Evolutionary conservation across 92 coral and sea anemone species (phyloP), one percentile per base, ranked within the genome.

Genomic region (Epizoanthus rinbou): DNA sequence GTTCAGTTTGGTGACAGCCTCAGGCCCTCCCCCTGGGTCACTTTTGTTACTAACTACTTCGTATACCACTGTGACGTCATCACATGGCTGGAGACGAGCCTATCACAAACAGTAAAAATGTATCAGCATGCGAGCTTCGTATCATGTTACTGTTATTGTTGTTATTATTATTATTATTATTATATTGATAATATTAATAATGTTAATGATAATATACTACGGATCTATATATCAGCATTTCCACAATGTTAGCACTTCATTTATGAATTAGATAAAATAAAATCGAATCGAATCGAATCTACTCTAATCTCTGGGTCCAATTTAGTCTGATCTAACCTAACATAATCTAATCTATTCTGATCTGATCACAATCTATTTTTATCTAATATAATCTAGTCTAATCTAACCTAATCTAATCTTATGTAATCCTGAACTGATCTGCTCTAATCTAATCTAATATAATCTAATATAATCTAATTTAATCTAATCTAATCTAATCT

Each of bases 21-120:
- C 82, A 21, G 82, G 31, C 28, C 41, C 57, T 28, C 31, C 31
- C 31, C 31, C 31, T 28, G 31, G 64, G 65, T 80, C 82, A 19
- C 84, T 76, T 62, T 82, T 74, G 22, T 86, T 78, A 52, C 90
- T 33, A 50, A 69, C 84, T 52, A 94, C 91, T 74, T 96, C 99
- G 70, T 90, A 94, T 33, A 89, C 94, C 60, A 96, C 89, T 54
- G 98, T 96, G 90, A 96, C 94, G 84, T 96, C 98, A 83, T 96
- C 99, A 13, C 87, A 76, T 2, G 99, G 99, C 79, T 90, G 94
- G 31, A 96, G 89, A 37, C 87, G 87, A 53, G 99, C 99, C 99
- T 96, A 82, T 17, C 54, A 31, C 3, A 41, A 37, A 53, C 31
- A 57, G 39, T 17, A 31, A 17, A 68, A 70, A 3, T 5, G 14